These are phyloP conservation scores for Dryas iulia DNA, from an alignment of 1,140 invertebrate species.

Conservation along the genomic window DNA sequence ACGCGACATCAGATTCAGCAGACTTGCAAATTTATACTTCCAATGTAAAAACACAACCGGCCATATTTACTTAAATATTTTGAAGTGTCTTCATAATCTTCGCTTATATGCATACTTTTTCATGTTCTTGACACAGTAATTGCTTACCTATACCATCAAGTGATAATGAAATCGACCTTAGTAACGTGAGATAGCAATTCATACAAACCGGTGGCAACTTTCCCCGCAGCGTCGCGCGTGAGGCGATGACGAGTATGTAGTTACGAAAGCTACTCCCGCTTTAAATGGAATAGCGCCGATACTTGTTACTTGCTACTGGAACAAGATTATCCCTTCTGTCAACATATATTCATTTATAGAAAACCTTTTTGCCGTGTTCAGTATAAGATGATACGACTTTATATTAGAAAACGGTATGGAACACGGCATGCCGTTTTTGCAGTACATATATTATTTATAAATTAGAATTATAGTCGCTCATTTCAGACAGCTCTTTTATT, in stretches of 20 bases:
- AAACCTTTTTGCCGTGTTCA: not conserved
- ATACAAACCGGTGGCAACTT: conserved; percentile 64
- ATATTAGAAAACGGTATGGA: not conserved
- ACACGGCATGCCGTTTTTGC: not conserved
- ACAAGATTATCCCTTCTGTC: conserved; percentile 9
- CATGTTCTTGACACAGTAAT: conserved; percentile 3
- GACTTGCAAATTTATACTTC: not conserved
- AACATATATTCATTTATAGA: not conserved
- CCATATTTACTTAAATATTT: not conserved
- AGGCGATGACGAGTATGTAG: conserved; percentile 59
- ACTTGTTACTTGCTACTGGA: conserved; percentile 33
- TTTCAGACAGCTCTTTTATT: too few species aligned
- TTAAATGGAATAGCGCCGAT: conserved; percentile 52
- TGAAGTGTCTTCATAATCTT: not conserved
- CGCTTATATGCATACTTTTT: not conserved
- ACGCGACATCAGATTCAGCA: not conserved
- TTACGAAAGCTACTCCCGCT: conserved; percentile 73
- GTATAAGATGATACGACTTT: not conserved
- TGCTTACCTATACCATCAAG: conserved; percentile 19
- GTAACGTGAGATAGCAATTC: conserved; percentile 50
- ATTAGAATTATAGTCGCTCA: not conserved
- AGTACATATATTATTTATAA: not conserved
- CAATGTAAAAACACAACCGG: not conserved
- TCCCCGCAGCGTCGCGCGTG: conserved; percentile 52
- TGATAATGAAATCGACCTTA: conserved; percentile 61